A percentile compares a stretch with the other conserved stretches of the same genome.
Conservation (phyloP, 2,888 invertebrate genomes). For the Crossocerus cetratus region DNA sequence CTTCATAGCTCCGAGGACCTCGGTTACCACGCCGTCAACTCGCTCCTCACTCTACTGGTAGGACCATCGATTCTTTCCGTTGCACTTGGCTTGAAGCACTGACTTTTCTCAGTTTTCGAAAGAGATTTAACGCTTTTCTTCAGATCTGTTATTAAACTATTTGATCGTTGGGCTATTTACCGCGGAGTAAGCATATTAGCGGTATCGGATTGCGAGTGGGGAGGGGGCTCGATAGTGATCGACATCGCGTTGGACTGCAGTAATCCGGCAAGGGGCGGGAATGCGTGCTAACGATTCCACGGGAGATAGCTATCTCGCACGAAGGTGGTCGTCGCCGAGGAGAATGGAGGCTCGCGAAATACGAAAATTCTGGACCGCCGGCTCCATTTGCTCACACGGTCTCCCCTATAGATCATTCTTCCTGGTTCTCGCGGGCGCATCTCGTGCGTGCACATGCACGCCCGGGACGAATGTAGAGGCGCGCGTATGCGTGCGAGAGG, state of each 20-base stretch:
- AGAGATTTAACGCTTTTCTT: too few relatives aligned
- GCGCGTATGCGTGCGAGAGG: conserved; percentile 25
- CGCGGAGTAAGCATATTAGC: conserved; percentile 14
- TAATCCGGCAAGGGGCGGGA: conserved; percentile 41
- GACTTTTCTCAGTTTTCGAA: too few relatives aligned
- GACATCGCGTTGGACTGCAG: neutral
- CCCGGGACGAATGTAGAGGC: conserved; percentile 12
- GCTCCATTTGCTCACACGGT: conserved; percentile 42
- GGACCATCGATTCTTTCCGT: too few relatives aligned
- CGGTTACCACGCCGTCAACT: too few relatives aligned
- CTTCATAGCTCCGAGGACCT: too few relatives aligned
- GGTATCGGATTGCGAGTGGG: neutral
- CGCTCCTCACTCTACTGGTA: too few relatives aligned
- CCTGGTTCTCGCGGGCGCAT: neutral
- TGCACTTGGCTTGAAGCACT: too few relatives aligned
- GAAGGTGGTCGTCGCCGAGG: conserved; percentile 57
- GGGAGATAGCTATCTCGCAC: conserved; percentile 59
- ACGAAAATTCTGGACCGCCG: conserved; percentile 58
- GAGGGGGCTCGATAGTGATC: conserved; percentile 30
- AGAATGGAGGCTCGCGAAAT: conserved; percentile 44
- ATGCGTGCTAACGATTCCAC: conserved; percentile 48
- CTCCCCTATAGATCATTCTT: conserved; percentile 56
- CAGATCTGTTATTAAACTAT: too few relatives aligned
- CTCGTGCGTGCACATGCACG: neutral
- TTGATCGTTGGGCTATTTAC: too few relatives aligned